phyloP scores from a whole-genome alignment of 2,113 vertebrate species.

The Cyphomyrus discorhynchus region DNA sequence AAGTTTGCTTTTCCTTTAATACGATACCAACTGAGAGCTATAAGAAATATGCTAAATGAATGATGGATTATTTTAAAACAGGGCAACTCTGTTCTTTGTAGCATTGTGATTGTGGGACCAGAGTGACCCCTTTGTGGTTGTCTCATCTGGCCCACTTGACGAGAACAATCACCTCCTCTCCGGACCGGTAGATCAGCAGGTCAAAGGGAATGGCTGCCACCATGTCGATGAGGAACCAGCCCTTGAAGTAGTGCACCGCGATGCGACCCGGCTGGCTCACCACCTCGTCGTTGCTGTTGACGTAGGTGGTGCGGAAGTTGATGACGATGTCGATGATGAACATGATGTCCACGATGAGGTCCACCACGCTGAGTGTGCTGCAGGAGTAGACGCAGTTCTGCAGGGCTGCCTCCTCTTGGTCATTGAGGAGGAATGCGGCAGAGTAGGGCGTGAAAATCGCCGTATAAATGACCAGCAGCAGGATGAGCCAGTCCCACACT shows the following conservation, averaged over 20 bases:
- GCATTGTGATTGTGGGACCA: neutral
- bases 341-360: slow-evolving; percentile 88
- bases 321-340: slow-evolving; percentile 86
- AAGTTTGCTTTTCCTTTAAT: neutral
- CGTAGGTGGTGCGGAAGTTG: slow-evolving; percentile 88
- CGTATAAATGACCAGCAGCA: slow-evolving; percentile 82
- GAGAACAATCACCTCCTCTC: slow-evolving; percentile 65
- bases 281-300: slow-evolving; percentile 82
- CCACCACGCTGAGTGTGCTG: slow-evolving; percentile 75
- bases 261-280: slow-evolving; percentile 80
- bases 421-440: slow-evolving; percentile 74
- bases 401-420: slow-evolving; percentile 58
- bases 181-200: slow-evolving; percentile 80
- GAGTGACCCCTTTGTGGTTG: neutral
- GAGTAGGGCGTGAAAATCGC: slow-evolving; percentile 84
- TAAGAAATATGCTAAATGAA: neutral
- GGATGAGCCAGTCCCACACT: slow-evolving; percentile 87
- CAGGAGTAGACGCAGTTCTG: slow-evolving; percentile 70
- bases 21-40: neutral
- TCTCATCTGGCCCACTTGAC: neutral
- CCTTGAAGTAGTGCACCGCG: slow-evolving; percentile 85
- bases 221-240: slow-evolving; percentile 92
- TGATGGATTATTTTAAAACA: neutral
- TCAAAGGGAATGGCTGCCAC: slow-evolving; percentile 87
- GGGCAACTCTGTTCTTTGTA: neutral